phyloP scores from a whole-genome alignment of 2,113 vertebrate species.

The Felis catus region F.catus_Fca126_mat1.0 CM031415.1:17962501-17963000 shows the following conservation, averaged over 20 bases:
- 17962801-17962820: too few species aligned
- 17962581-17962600: background rate
- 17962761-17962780: too few species aligned
- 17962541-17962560: background rate
- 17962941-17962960: too few species aligned
- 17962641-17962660: background rate
- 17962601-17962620: background rate
- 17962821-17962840: too few species aligned
- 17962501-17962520: background rate
- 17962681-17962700: background rate
- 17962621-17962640: background rate
- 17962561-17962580: background rate
- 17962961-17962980: too few species aligned
- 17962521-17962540: background rate
- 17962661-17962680: background rate
- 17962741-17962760: background rate
- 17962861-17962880: too few species aligned
- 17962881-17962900: too few species aligned
- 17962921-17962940: too few species aligned
- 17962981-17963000: too few species aligned
- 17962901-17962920: too few species aligned
- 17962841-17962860: too few species aligned
- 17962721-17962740: background rate
- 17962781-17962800: too few species aligned
- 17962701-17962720: background rate